phyloP scores from a whole-genome alignment of 1,140 invertebrate genomes.

The Colletes latitarsis region DNA sequence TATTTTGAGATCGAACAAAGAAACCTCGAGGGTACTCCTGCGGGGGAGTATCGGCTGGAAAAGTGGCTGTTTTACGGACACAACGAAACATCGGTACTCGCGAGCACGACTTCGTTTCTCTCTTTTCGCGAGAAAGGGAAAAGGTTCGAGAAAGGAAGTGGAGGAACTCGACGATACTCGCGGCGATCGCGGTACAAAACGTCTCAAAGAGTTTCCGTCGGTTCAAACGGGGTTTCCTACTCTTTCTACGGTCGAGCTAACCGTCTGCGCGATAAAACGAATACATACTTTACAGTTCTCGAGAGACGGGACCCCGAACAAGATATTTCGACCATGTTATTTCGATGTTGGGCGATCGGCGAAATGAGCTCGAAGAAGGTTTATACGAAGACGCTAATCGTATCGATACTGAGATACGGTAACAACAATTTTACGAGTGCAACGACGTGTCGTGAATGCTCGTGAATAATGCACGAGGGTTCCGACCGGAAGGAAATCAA shows the following conservation, averaged over 20 bases:
- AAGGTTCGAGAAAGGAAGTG: slow-evolving; percentile 5
- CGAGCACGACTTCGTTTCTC: slow-evolving; percentile 41
- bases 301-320: not conserved
- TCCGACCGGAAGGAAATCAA: not conserved
- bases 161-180: not conserved
- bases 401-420: no score
- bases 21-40: slow-evolving; percentile 65
- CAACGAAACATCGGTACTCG: slow-evolving; percentile 58
- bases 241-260: not conserved
- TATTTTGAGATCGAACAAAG: slow-evolving; percentile 65
- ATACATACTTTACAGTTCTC: not conserved
- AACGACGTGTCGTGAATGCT: no score
- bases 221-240: slow-evolving; percentile 30
- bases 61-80: slow-evolving; percentile 73
- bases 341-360: not conserved
- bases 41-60: slow-evolving; percentile 55
- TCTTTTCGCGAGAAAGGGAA: slow-evolving; percentile 1
- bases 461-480: not conserved
- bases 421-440: no score
- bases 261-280: slow-evolving; percentile 7
- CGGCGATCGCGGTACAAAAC: slow-evolving; percentile 16
- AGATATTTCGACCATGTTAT: not conserved
- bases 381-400: no score
- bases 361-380: no score
- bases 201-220: slow-evolving; percentile 35